phyloP scores from a whole-genome alignment of 2,888 invertebrate genomes.

The Archaeoteleia sp. region DNA sequence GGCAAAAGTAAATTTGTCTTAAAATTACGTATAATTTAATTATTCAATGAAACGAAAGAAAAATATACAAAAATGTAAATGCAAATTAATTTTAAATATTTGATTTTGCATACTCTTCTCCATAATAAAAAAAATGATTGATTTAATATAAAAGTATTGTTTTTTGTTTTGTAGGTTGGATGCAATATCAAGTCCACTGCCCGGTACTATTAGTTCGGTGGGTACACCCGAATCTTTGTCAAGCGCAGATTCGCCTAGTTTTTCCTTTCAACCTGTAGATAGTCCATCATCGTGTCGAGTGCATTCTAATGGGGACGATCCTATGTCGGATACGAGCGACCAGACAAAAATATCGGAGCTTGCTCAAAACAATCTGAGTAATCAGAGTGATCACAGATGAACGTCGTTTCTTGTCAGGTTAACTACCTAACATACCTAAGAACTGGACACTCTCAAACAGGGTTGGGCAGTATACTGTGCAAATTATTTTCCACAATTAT shows the following conservation, averaged over 20 bases:
- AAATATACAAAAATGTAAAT: no score
- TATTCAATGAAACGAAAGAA: no score
- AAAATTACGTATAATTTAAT: no score
- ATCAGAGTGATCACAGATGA: conserved; percentile 68
- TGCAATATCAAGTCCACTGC: conserved; percentile 74
- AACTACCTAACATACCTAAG: conserved; percentile 28
- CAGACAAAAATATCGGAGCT: conserved; percentile 61
- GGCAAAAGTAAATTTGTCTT: no score
- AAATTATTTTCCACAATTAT: conserved; percentile 8
- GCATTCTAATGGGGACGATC: conserved; percentile 71
- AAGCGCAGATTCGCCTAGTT: conserved; percentile 79
- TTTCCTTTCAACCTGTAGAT: conserved; percentile 77
- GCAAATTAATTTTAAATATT: no score
- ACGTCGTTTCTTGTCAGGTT: conserved; percentile 33
- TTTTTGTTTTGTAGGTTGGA: conserved; percentile 61
- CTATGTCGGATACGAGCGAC: conserved; percentile 68
- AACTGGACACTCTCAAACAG: conserved; percentile 18
- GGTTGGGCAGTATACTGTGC: conserved; percentile 16
- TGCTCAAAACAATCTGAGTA: conserved; percentile 58
- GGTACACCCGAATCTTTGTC: conserved; percentile 80
- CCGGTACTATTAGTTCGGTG: conserved; percentile 78
- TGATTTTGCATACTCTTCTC: no score
- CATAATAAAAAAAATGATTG: background rate
- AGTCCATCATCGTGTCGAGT: conserved; percentile 77
- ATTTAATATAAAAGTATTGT: background rate